Percentiles rank a stretch among this genome's conserved stretches.
Conservation (phyloP, 2,888 invertebrate species). For the Corythucha ciliata region DNA sequence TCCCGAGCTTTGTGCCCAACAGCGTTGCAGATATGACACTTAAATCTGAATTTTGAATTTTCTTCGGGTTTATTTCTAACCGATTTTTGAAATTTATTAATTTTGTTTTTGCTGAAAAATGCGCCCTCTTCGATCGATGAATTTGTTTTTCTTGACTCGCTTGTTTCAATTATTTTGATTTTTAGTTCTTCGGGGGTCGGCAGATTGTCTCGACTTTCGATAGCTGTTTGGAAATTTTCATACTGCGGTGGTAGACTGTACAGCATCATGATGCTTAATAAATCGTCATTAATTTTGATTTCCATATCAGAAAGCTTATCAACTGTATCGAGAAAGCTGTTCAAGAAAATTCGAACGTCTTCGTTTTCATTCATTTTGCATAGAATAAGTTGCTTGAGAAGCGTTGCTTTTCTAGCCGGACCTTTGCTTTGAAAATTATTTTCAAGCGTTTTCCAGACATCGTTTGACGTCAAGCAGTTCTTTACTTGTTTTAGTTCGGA, state of each 20-base stretch:
- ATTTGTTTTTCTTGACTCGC: constrained; percentile 11
- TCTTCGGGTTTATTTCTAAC: too few relatives aligned
- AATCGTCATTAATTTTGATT: constrained; percentile 10
- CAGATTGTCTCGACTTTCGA: constrained; percentile 14
- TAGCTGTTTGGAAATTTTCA: constrained; percentile 19
- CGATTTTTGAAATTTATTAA: too few relatives aligned
- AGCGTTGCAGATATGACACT: too few relatives aligned
- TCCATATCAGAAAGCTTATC: constrained; percentile 16
- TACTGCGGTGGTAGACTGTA: constrained; percentile 14
- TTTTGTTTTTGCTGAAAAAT: too few relatives aligned
- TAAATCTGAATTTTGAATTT: too few relatives aligned
- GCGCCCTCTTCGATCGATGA: too few relatives aligned
- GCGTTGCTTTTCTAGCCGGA: constrained; percentile 40
- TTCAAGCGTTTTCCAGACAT: too few relatives aligned
- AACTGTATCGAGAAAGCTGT: constrained; percentile 9
- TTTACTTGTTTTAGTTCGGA: too few relatives aligned
- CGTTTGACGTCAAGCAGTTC: too few relatives aligned
- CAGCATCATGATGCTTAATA: constrained; percentile 14
- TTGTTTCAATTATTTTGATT: constrained; percentile 18
- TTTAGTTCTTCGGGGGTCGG: constrained; percentile 12
- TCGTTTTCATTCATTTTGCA: constrained; percentile 38
- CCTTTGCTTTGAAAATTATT: too few relatives aligned
- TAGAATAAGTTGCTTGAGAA: constrained; percentile 40
- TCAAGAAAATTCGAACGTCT: constrained; percentile 1
- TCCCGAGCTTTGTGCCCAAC: too few relatives aligned